Base-by-base conservation (phyloP, 2,113 vertebrate species). In the Nycticryphes semicollaris region DNA sequence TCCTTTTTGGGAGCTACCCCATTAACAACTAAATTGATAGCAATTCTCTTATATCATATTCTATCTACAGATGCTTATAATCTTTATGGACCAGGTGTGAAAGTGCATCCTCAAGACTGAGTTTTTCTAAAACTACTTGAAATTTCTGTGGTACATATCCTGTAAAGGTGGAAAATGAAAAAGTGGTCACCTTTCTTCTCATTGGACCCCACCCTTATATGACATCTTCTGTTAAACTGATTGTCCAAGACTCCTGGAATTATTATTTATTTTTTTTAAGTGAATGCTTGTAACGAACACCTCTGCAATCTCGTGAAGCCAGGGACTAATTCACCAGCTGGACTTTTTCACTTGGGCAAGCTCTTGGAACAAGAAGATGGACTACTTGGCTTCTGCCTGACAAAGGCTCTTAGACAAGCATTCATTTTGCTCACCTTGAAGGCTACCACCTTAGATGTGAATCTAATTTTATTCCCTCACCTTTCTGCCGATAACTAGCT, bases 381-480 rank as follows among this genome's bases (percentile, higher is more conserved):
- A 80, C 80, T 53, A 90, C 62, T 87, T 83, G 72, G 76, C 24
- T 43, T 84, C 68, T 62, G 56, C 60, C 89, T 95, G 88, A 98
- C 95, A 97, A 97, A 95, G 85, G 59, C 82, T 95, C 83, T 95
- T 76, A 87, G 62, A 73, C 41, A 81, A 68, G 56, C 50, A 60
- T 72, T 80, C 87, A 39, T 96, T 95, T 89, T 97, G 92, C 96
- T 98, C 94, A 98, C 94, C 96, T 96, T 94, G 72, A 97, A 97
- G 84, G 67, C 93, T 96, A 94, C 89, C 90, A 90, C 64, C 84
- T 94, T 51, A 79, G 73, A 87, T 79, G 68, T 67, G 54, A 89
- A 69, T 87, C 84, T 85, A 54, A 92, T 91, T 89, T 91, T 87
- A 89, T 18, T 27, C n/a, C n/a, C 45, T 91, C 87, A 48, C 59